These are phyloP conservation scores for Eupeodes corollae DNA, from an alignment of 1,140 invertebrate genomes.

Conservation along the genomic window DNA sequence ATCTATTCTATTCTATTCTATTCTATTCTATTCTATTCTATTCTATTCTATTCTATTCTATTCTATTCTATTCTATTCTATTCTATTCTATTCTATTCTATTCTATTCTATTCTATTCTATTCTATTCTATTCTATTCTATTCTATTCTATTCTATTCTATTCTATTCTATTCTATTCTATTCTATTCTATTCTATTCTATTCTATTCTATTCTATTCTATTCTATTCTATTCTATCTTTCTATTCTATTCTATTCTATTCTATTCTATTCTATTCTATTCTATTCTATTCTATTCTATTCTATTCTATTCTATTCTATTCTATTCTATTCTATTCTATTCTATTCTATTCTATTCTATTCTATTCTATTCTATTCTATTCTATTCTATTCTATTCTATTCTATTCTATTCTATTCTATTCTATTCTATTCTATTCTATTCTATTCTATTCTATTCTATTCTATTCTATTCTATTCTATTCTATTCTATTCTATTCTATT, in stretches of 20 bases:
- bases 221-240: background rate
- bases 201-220: background rate
- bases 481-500: background rate
- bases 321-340: background rate
- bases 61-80: background rate
- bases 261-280: background rate
- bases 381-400: background rate
- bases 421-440: background rate
- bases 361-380: background rate
- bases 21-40: background rate
- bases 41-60: background rate
- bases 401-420: background rate
- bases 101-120: background rate
- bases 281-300: background rate
- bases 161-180: background rate
- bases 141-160: background rate
- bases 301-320: background rate
- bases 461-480: background rate
- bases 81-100: background rate
- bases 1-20: constrained; percentile 1
- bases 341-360: background rate
- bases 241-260: background rate
- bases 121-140: background rate
- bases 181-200: background rate
- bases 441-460: background rate